phyloP scores from a whole-genome alignment of 2,797 vertebrate species.

The Etheostoma nigrum region DNA sequence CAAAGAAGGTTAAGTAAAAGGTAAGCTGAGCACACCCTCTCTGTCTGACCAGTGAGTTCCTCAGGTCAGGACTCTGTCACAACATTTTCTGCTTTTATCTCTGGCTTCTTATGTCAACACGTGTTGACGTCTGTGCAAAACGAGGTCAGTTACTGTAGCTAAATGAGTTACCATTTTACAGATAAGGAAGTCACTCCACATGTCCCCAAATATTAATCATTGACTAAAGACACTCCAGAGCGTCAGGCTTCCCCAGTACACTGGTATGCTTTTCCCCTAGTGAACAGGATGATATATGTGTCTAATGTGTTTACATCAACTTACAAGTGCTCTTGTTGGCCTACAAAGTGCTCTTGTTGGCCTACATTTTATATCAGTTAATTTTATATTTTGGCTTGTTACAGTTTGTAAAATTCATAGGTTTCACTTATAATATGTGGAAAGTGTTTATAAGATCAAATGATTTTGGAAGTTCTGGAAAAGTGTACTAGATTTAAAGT shows the following conservation, averaged over 20 bases:
- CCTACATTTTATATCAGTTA: background rate
- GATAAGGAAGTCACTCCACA: conserved; percentile 41
- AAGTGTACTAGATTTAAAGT: background rate
- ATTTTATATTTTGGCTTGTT: background rate
- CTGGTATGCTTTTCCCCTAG: background rate
- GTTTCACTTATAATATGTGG: background rate
- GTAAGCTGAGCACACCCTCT: conserved; percentile 30
- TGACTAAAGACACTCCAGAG: conserved; percentile 25
- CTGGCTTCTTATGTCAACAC: conserved; percentile 53
- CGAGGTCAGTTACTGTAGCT: conserved; percentile 6
- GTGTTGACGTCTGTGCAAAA: conserved; percentile 8
- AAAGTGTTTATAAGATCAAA: background rate
- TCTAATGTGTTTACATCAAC: background rate
- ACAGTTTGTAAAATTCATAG: background rate
- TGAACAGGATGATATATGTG: too few relatives aligned
- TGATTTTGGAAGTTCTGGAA: background rate
- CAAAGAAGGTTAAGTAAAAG: conserved; percentile 7
- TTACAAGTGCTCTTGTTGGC: background rate
- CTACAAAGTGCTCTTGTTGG: background rate
- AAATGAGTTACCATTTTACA: conserved; percentile 3
- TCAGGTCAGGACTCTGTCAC: conserved; percentile 36
- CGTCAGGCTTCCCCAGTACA: conserved; percentile 17
- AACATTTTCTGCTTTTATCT: conserved; percentile 41
- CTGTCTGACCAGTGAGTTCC: conserved; percentile 45
- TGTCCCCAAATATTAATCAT: conserved; percentile 68